Evolutionary conservation across 2,113 vertebrate species (phyloP).

Genomic region (Pterocles orientalis): DNA sequence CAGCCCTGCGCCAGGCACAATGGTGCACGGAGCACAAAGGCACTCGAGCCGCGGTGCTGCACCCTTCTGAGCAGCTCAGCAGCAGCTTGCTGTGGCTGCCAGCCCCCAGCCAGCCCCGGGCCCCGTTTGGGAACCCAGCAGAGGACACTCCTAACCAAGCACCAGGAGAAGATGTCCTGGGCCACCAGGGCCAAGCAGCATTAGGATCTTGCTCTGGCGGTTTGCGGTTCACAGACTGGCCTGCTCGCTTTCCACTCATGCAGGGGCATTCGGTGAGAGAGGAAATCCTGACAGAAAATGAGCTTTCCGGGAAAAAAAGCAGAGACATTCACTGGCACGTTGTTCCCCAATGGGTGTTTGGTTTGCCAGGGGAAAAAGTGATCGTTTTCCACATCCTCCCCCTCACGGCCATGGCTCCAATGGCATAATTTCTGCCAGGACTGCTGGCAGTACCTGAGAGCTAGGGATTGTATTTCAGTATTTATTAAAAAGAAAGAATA

Average conservation of each 20-base stretch:
- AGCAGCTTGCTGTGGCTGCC: not conserved
- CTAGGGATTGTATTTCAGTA: not conserved
- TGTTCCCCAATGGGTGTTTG: not conserved
- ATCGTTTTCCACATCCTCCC: not conserved
- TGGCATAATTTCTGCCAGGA: not conserved
- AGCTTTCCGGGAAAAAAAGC: not conserved
- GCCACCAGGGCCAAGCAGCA: rapidly evolving
- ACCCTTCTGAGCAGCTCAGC: not conserved
- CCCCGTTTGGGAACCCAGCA: not conserved
- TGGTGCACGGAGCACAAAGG: not conserved
- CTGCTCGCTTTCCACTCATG: not conserved
- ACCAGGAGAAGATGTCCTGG: not conserved
- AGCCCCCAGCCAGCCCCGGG: not conserved
- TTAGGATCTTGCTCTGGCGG: rapidly evolving
- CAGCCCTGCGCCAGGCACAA: not conserved
- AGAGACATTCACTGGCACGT: not conserved
- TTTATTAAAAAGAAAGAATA: not conserved
- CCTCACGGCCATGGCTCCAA: not conserved
- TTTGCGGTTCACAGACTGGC: not conserved
- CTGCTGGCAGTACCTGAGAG: not conserved
- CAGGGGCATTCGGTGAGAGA: not conserved
- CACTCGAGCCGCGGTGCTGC: not conserved
- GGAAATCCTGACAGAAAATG: not conserved
- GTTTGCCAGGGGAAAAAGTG: slow-evolving; percentile 21
- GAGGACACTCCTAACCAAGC: not conserved